A percentile compares a stretch with the other conserved stretches of the same genome.
phyloP scores from a whole-genome alignment of 2,888 invertebrate genomes.

The Sialis lutaria region DNA sequence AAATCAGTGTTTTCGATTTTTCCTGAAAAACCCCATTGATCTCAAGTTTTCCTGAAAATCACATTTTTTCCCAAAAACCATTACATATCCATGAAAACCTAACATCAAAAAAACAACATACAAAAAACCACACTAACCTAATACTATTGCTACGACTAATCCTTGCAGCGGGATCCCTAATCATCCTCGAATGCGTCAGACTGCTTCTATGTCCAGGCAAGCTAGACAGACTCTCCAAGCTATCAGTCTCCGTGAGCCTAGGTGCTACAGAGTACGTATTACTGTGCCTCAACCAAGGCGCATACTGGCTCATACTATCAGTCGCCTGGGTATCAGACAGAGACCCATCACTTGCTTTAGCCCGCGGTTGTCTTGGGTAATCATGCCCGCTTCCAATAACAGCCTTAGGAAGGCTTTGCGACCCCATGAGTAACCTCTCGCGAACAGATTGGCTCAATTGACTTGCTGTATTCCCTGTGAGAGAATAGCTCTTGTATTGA shows the following conservation, averaged over 20 bases:
- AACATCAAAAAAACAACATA: not conserved
- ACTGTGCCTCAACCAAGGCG: slow-evolving; percentile 72
- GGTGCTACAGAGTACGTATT: slow-evolving; percentile 58
- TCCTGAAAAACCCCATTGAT: too few species aligned
- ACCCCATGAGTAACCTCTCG: slow-evolving; percentile 68
- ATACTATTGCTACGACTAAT: slow-evolving; percentile 84
- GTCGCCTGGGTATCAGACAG: slow-evolving; percentile 74
- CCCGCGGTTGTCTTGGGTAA: slow-evolving; percentile 20
- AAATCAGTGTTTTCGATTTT: too few species aligned
- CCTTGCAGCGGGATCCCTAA: slow-evolving; percentile 53
- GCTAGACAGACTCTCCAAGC: slow-evolving; percentile 60
- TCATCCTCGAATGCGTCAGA: slow-evolving; percentile 51
- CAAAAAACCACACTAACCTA: slow-evolving; percentile 35
- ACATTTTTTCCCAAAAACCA: too few species aligned
- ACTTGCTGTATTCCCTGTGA: slow-evolving; percentile 70
- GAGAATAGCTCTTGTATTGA: slow-evolving; percentile 69
- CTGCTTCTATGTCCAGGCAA: slow-evolving; percentile 38
- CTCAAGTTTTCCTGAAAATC: too few species aligned
- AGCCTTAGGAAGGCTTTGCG: slow-evolving; percentile 65
- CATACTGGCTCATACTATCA: slow-evolving; percentile 67
- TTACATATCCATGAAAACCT: not conserved
- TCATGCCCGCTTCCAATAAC: slow-evolving; percentile 11
- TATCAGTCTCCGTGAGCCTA: slow-evolving; percentile 76
- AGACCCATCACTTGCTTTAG: slow-evolving; percentile 52
- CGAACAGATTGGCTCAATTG: slow-evolving; percentile 76